phyloP scores from a whole-genome alignment of 2,113 vertebrate genomes.

The Arenaria interpres region DNA sequence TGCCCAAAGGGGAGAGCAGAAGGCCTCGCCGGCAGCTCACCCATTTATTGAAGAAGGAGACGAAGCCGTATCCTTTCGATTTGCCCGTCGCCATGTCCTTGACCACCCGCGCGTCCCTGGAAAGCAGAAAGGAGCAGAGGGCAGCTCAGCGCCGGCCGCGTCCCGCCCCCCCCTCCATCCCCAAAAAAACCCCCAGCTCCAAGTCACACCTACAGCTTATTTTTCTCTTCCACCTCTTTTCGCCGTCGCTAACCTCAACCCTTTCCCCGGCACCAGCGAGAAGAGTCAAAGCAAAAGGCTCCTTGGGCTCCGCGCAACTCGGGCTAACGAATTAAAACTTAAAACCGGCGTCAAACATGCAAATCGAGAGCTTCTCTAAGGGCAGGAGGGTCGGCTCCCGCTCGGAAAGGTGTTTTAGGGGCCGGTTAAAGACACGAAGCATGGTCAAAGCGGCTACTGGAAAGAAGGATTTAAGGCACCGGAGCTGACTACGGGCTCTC shows the following conservation, averaged over 20 bases:
- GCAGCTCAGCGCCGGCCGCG: constrained; percentile 26
- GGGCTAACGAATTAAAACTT: constrained; percentile 15
- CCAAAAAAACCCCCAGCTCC: neutral
- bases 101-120: constrained; percentile 93
- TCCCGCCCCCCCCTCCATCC: no score
- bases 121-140: constrained; percentile 65
- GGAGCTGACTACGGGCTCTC: constrained; percentile 60
- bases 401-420: constrained; percentile 53
- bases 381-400: neutral
- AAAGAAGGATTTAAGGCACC: constrained; percentile 29
- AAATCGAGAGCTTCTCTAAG: constrained; percentile 67
- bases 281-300: constrained; percentile 3
- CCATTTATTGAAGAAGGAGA: constrained; percentile 99
- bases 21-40: constrained; percentile 67
- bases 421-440: constrained; percentile 56
- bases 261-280: no score
- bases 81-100: constrained; percentile 99
- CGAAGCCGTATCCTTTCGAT: constrained; percentile 98
- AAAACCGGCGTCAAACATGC: constrained; percentile 68
- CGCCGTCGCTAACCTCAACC: neutral
- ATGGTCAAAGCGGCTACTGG: constrained; percentile 71
- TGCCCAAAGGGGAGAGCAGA: neutral
- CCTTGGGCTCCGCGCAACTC: constrained; percentile 33
- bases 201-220: constrained; percentile 52
- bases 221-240: neutral